phyloP scores from a whole-genome alignment of 2,797 vertebrate species.

The Clarias fuscus region DNA sequence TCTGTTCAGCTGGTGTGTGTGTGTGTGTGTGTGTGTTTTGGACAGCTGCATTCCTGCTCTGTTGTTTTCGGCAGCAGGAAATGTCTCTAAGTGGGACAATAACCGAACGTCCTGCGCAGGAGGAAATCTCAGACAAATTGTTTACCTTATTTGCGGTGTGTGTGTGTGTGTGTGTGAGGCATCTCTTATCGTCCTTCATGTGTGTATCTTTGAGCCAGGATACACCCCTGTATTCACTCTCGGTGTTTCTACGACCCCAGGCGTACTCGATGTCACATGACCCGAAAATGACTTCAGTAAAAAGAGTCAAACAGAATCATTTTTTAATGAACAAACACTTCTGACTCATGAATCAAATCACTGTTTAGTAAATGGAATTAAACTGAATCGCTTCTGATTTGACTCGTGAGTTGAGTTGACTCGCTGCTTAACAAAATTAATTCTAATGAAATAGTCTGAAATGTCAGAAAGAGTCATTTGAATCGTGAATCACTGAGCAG shows the following conservation, averaged over 20 bases:
- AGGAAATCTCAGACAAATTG: slow-evolving; percentile 21
- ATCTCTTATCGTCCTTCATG: neutral
- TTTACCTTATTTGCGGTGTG: neutral
- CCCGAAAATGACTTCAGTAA: neutral
- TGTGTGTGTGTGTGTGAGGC: neutral
- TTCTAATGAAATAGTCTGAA: neutral
- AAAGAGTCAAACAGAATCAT: neutral
- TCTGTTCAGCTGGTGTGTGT: neutral
- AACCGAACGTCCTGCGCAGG: slow-evolving; percentile 11
- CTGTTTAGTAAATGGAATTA: neutral
- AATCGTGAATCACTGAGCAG: neutral
- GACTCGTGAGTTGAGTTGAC: neutral
- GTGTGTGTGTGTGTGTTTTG: neutral
- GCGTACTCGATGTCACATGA: neutral
- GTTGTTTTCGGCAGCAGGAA: neutral
- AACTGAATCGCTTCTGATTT: neutral
- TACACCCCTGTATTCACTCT: neutral
- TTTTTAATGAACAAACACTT: too few species aligned
- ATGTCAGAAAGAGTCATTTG: neutral
- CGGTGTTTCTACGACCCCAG: neutral
- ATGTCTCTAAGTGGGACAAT: slow-evolving; percentile 6
- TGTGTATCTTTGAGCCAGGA: neutral
- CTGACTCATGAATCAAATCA: neutral
- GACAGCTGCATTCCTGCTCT: slow-evolving; percentile 3
- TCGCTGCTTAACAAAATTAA: neutral